phyloP scores from a whole-genome alignment of 2,888 invertebrate species.

The Corythucha ciliata region DNA sequence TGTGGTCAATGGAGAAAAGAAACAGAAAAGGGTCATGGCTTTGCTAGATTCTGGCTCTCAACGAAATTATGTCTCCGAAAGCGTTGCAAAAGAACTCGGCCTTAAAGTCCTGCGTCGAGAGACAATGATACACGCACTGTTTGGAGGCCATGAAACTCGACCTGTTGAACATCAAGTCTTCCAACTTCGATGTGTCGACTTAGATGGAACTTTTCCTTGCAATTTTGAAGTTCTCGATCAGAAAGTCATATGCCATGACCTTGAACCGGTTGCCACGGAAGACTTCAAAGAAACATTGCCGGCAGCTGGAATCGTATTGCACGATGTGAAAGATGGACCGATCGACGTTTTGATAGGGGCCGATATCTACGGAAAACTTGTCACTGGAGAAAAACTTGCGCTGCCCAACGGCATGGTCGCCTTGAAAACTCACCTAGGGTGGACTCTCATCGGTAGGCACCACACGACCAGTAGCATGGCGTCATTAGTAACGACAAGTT shows the following conservation, averaged over 20 bases:
- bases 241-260: slow-evolving; percentile 1
- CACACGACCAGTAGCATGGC: no score
- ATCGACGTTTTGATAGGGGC: slow-evolving; percentile 19
- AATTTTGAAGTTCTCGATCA: slow-evolving; percentile 17
- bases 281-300: neutral
- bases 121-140: slow-evolving; percentile 20
- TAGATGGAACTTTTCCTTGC: slow-evolving; percentile 6
- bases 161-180: slow-evolving; percentile 11
- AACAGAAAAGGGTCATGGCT: no score
- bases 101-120: no score
- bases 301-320: neutral
- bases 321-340: slow-evolving; percentile 6
- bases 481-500: no score
- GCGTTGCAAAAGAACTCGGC: no score
- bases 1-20: no score
- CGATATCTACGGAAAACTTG: slow-evolving; percentile 14
- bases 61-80: no score
- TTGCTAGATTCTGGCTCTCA: no score
- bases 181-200: neutral
- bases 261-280: neutral
- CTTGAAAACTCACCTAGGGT: slow-evolving; percentile 13
- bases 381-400: slow-evolving; percentile 14
- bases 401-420: slow-evolving; percentile 9
- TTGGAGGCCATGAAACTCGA: slow-evolving; percentile 11
- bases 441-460: slow-evolving; percentile 19